Percentiles rank a stretch among this genome's conserved stretches.
phyloP scores from a whole-genome alignment of 2,888 invertebrate genomes.

The Matsumyia berberina region DNA sequence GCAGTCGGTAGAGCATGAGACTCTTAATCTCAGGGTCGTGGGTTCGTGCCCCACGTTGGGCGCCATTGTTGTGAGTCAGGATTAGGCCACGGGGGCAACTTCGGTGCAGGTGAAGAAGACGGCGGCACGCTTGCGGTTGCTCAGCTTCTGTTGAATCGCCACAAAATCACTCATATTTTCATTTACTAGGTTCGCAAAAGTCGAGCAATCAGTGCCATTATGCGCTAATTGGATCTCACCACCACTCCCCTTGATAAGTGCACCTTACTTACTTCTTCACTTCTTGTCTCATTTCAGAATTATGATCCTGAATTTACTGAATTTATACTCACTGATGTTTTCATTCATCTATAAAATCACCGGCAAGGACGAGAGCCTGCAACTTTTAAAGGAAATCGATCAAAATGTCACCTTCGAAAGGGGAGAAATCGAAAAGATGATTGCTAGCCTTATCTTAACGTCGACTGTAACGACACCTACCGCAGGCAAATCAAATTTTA shows the following conservation, averaged over 20 bases:
- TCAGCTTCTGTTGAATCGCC: too few relatives aligned
- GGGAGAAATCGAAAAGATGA: conserved; percentile 78
- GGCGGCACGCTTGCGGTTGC: too few relatives aligned
- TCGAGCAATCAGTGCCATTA: too few relatives aligned
- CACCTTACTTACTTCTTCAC: too few relatives aligned
- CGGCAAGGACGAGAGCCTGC: conserved; percentile 86
- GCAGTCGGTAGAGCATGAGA: conserved; percentile 82
- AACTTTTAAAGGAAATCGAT: conserved; percentile 85
- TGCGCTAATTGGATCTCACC: too few relatives aligned
- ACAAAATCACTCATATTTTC: too few relatives aligned
- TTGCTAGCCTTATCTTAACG: conserved; percentile 78
- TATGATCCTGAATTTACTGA: conserved; percentile 96
- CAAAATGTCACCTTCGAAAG: conserved; percentile 85
- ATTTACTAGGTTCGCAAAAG: too few relatives aligned
- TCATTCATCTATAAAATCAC: conserved; percentile 95
- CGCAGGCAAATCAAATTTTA: conserved; percentile 59
- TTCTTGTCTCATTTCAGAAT: conserved; percentile 88
- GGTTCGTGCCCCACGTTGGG: conserved; percentile 82
- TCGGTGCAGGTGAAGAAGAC: too few relatives aligned
- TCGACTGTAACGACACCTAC: conserved; percentile 75
- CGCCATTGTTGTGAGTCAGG: too few relatives aligned
- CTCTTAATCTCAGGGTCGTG: conserved; percentile 82
- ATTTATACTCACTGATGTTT: conserved; percentile 96
- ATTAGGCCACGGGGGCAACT: too few relatives aligned
- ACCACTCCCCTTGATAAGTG: too few relatives aligned